Percentiles rank a stretch among this genome's conserved stretches.
Conservation (phyloP, 2,113 vertebrate genomes). For the Collichthys lucidus region DNA sequence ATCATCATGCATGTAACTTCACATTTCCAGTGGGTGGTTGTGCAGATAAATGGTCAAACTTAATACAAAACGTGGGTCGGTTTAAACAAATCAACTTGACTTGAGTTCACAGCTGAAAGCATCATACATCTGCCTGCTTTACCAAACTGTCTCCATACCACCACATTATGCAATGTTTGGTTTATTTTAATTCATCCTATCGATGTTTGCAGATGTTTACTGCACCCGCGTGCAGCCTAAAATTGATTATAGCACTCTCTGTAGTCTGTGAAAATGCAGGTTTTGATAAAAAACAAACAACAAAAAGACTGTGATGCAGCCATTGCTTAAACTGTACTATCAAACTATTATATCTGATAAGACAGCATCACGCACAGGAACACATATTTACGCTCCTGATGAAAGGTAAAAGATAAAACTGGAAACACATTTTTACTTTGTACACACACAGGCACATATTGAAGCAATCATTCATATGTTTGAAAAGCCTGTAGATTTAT, state of each 20-base stretch:
- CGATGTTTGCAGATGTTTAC: background rate
- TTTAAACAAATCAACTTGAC: background rate
- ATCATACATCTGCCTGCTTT: background rate
- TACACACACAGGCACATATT: background rate
- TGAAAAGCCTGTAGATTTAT: slow-evolving; percentile 5
- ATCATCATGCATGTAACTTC: background rate
- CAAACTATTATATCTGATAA: background rate
- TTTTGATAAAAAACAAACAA: background rate
- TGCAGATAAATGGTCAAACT: background rate
- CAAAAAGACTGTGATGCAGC: background rate
- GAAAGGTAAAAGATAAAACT: background rate
- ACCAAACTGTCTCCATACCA: background rate
- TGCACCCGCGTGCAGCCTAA: background rate
- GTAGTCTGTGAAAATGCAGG: no score
- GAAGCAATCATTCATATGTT: background rate
- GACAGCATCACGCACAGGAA: no score
- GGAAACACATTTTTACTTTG: background rate
- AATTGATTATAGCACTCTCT: no score
- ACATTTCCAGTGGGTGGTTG: background rate
- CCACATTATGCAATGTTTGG: background rate
- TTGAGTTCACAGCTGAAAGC: background rate
- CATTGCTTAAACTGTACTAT: background rate
- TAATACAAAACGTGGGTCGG: background rate
- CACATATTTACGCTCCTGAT: background rate
- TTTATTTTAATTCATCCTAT: background rate